phyloP scores from a whole-genome alignment of 92 coral and sea anemone species.

The Actinostola sp. region DNA sequence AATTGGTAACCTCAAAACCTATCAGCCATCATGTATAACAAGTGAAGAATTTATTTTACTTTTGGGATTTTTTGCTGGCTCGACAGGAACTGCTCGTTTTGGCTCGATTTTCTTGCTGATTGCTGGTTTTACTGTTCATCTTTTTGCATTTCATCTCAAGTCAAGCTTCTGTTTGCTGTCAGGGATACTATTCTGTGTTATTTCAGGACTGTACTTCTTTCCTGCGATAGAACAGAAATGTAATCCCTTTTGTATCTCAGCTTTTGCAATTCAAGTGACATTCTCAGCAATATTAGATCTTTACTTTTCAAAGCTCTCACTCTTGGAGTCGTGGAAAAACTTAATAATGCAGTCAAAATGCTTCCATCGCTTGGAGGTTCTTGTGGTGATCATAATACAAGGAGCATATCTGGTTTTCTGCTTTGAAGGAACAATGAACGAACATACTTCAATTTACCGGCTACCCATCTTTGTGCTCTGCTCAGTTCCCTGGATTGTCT shows the following conservation, averaged over 20 bases:
- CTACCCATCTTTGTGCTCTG: constrained; percentile 75
- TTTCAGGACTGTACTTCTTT: constrained; percentile 81
- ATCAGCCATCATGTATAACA: constrained; percentile 70
- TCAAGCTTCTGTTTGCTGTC: constrained; percentile 83
- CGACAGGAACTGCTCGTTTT: constrained; percentile 78
- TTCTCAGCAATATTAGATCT: constrained; percentile 84
- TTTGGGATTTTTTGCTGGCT: constrained; percentile 81
- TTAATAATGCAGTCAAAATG: constrained; percentile 77
- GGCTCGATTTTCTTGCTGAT: constrained; percentile 66
- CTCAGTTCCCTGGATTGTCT: constrained; percentile 77
- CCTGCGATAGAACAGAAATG: constrained; percentile 84
- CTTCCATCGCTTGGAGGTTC: constrained; percentile 66
- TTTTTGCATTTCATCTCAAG: constrained; percentile 87
- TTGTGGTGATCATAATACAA: constrained; percentile 57
- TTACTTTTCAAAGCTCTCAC: constrained; percentile 85
- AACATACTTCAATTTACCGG: constrained; percentile 69
- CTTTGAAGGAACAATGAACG: constrained; percentile 65
- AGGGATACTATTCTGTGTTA: constrained; percentile 63
- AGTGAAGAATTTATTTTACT: constrained; percentile 79
- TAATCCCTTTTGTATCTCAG: constrained; percentile 89
- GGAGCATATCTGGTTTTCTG: constrained; percentile 60
- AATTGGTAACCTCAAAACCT: constrained; percentile 57
- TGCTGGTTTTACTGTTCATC: constrained; percentile 71
- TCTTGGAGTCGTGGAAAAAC: constrained; percentile 88
- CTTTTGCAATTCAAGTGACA: constrained; percentile 77